phyloP scores from a whole-genome alignment of 2,888 invertebrate genomes.

The Pseudeuparius sepicola region DNA sequence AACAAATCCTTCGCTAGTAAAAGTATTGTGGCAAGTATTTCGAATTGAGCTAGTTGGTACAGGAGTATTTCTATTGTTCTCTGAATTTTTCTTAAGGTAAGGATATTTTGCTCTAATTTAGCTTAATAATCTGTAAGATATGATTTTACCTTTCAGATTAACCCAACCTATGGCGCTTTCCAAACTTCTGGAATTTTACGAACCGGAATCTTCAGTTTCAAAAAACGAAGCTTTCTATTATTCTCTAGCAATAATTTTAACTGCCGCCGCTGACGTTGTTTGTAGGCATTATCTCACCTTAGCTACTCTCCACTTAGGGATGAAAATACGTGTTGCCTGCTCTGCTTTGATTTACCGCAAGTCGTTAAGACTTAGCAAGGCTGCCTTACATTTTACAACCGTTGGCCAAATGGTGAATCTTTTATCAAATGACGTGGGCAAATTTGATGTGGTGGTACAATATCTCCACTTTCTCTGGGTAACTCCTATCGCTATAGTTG shows the following conservation, averaged over 20 bases:
- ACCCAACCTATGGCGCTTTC: slow-evolving; percentile 27
- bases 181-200: slow-evolving; percentile 50
- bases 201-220: slow-evolving; percentile 35
- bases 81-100: slow-evolving; percentile 20
- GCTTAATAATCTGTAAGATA: slow-evolving; percentile 3
- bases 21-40: slow-evolving; percentile 25
- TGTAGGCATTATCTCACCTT: slow-evolving; percentile 69
- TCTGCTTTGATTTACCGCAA: slow-evolving; percentile 70
- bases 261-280: slow-evolving; percentile 41
- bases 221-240: slow-evolving; percentile 60
- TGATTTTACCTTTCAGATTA: slow-evolving; percentile 26
- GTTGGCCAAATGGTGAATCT: slow-evolving; percentile 24
- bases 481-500: slow-evolving; percentile 50
- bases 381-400: slow-evolving; percentile 19
- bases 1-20: slow-evolving; percentile 23
- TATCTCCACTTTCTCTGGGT: slow-evolving; percentile 73
- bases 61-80: slow-evolving; percentile 18
- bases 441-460: slow-evolving; percentile 70
- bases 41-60: slow-evolving; percentile 22
- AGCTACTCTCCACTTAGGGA: slow-evolving; percentile 69
- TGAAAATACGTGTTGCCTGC: slow-evolving; percentile 73
- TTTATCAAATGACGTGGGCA: slow-evolving; percentile 45
- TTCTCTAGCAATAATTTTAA: slow-evolving; percentile 55
- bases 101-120: slow-evolving; percentile 7
- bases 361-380: slow-evolving; percentile 20